These are phyloP conservation scores for Passer domesticus DNA, from an alignment of 2,113 vertebrate genomes.

Conservation along the genomic window DNA sequence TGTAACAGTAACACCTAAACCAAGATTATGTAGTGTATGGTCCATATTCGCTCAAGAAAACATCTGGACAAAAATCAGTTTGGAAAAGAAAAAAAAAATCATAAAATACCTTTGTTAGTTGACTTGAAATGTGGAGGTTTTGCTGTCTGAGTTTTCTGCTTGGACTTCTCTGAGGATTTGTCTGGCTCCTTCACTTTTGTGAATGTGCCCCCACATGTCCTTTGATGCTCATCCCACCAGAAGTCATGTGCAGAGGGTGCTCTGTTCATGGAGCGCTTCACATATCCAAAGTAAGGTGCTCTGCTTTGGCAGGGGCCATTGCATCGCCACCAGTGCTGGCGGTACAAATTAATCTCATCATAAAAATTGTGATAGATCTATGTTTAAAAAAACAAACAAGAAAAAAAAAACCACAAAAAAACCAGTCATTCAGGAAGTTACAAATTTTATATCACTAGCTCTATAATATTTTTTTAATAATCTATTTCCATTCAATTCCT, in stretches of 20 bases:
- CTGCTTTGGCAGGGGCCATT: conserved; percentile 84
- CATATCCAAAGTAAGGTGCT: conserved; percentile 87
- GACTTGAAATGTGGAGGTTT: neutral
- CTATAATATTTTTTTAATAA: neutral
- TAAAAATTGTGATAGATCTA: conserved; percentile 91
- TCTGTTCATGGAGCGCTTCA: conserved; percentile 92
- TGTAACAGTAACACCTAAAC: neutral
- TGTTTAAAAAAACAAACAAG: neutral
- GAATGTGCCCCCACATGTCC: conserved; percentile 87
- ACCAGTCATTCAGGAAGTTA: neutral
- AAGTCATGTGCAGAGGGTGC: conserved; percentile 87
- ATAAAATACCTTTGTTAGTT: conserved; percentile 42
- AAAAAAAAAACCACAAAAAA: neutral
- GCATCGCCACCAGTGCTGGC: conserved; percentile 97
- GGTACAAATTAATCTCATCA: conserved; percentile 89
- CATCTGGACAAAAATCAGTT: neutral
- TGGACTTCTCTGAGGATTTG: conserved; percentile 82
- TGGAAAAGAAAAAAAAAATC: neutral
- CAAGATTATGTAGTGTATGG: neutral
- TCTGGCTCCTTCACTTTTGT: conserved; percentile 93
- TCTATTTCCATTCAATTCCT: neutral
- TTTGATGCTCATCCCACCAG: conserved; percentile 92
- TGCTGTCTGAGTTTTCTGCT: conserved; percentile 44
- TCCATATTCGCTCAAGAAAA: neutral
- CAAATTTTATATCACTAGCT: neutral